These are phyloP conservation scores for Drosophila pandora DNA, from an alignment of 1,140 invertebrate genomes.

Conservation along the genomic window DNA sequence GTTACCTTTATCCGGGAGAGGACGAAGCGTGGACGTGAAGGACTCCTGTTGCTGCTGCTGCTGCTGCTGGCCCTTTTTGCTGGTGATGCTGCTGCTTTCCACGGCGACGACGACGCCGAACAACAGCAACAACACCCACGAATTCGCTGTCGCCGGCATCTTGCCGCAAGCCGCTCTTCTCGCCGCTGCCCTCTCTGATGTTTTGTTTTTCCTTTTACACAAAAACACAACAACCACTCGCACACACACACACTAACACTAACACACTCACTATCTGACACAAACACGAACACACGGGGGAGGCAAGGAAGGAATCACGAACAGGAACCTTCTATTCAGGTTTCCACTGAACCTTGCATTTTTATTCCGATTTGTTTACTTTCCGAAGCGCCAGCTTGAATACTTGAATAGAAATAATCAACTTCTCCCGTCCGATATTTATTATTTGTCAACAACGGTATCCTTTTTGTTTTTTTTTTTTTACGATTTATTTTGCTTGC, in stretches of 20 bases:
- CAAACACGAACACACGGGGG: constrained; percentile 13
- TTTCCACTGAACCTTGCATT: constrained; percentile 31
- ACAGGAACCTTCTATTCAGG: constrained; percentile 25
- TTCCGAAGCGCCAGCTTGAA: constrained; percentile 12
- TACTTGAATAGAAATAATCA: not conserved
- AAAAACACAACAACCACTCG: constrained; percentile 36
- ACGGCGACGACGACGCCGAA: constrained; percentile 37
- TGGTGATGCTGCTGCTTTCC: constrained; percentile 41
- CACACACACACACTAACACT: constrained; percentile 1
- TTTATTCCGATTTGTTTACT: constrained; percentile 37
- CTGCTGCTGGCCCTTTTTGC: constrained; percentile 49
- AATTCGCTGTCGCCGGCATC: constrained; percentile 75
- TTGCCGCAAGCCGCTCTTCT: constrained; percentile 61
- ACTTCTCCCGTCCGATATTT: not conserved
- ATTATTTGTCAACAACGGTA: not conserved
- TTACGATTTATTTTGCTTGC: not conserved
- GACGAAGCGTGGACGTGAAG: constrained; percentile 44
- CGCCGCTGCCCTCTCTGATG: constrained; percentile 22
- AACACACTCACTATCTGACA: not conserved
- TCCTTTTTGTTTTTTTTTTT: not conserved
- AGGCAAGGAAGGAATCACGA: constrained; percentile 29
- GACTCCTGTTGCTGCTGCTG: constrained; percentile 59
- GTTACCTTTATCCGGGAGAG: constrained; percentile 67
- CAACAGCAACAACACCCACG: constrained; percentile 68
- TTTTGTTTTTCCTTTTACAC: constrained; percentile 50